Evolutionary conservation across 1,140 invertebrate species (phyloP), one percentile per base, ranked within the genome.

Genomic region (Anthonomus grandis): DNA sequence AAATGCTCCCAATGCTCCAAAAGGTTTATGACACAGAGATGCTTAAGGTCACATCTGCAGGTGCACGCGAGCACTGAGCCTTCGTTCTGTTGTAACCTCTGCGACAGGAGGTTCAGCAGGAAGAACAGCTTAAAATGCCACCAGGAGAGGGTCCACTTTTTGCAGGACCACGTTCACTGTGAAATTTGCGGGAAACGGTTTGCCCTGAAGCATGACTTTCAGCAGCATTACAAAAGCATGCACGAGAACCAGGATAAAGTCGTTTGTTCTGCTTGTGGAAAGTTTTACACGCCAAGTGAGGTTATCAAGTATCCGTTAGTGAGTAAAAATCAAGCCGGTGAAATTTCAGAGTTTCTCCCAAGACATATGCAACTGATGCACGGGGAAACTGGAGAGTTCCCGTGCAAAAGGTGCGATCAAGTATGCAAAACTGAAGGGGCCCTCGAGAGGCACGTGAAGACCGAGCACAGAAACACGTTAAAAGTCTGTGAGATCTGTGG

Each of bases 331-430:
- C 27, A n/a, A 31, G n/a, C 8, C 27, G 8, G 27, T 31, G n/a
- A 31, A 8, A n/a, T 31, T 31, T 31, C 8, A 9, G 27, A 9
- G 27, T 31, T 31, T 8, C n/a, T 31, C 52, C 13, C 58, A 63
- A 19, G 46, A 2, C 86, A 88, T 63, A 49, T 59, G 12, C 45
- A 41, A 21, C 42, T 44, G n/a, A 41, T 53, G 3, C 50, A 53
- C n/a, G 50, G 41, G 0, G 56, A 54, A 39, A 63, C 64, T 15
- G 51, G 45, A 15, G 48, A 60, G 8, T 60, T 50, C 50, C 53
- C 72, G 38, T 76, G 75, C 49, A 68, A 75, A 42, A 61, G 73
- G 17, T 76, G 75, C 62, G 67, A 70, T 53, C 73, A 74, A 64
- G 65, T 74, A 56, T 76, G 75, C 23, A 71, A 73, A 63, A 73